Base-by-base conservation (phyloP, 2,888 invertebrate species). In the Hydrotaea cyrtoneurina region DNA sequence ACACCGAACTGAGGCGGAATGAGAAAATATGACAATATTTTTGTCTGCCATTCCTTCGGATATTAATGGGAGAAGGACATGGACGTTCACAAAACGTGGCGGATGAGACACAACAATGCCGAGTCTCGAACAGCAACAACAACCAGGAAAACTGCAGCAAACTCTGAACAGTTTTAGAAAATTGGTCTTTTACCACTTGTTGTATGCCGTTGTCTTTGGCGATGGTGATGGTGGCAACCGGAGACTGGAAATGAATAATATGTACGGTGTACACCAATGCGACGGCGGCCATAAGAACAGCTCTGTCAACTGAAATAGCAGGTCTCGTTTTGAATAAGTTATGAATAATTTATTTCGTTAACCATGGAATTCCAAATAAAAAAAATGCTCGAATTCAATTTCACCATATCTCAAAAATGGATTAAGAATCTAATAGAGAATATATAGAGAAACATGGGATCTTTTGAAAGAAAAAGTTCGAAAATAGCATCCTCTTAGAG, bases 161-260 rank as follows among this genome's bases (percentile, higher is more conserved):
- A 43, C 59, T 64, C 76, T 59, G 75, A 81, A 69, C 81, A 62
- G 73, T 79, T 77, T 79, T 82, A 46, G 78, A 76, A 79, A 80
- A 82, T 85, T 82, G 82, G 73, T 80, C 85, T 74, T 76, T 80
- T 85, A 82, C 77, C 82, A 81, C 81, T 82, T 85, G 82, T 80
- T 84, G 82, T 80, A n/a, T 80, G 77, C 50, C 59, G 26, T 66
- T 53, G 21, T 36, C 2, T 13, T 19, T 71, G 69, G 2, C 36
- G 13, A 7, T 64, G 39, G 31, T 36, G 64, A 2, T 64, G 64
- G 5, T 21, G 23, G 46, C 21, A 19, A 43, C 43, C 19, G 2
- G 46, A n/a, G 4, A 43, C 19, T 46, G 69, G 21, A 46, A 69
- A 46, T 69, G 21, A 13, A 8, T 8, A 62, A 69, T 39, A 13